Conservation (phyloP, 2,888 invertebrate species). For the Myopa tessellatipennis region DNA sequence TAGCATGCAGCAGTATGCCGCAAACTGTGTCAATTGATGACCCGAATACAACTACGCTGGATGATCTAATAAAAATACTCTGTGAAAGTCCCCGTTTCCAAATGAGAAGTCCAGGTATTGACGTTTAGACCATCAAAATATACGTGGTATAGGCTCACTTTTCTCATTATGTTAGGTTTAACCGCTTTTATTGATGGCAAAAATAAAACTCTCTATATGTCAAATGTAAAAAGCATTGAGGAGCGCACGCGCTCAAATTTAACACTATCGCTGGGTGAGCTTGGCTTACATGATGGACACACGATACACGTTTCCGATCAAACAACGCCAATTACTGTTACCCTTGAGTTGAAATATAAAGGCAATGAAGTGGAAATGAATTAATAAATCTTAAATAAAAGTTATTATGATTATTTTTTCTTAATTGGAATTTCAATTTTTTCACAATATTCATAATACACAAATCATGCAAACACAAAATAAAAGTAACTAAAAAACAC, state of each 20-base stretch:
- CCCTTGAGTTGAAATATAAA: conserved; percentile 80
- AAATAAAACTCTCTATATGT: conserved; percentile 93
- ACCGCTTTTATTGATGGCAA: conserved; percentile 85
- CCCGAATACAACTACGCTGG: conserved; percentile 76
- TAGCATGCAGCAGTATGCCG: conserved; percentile 85
- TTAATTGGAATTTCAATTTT: background rate
- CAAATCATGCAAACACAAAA: conserved; percentile 29
- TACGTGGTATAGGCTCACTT: background rate
- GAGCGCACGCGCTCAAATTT: conserved; percentile 89
- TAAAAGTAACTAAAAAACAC: background rate
- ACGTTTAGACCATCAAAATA: too few relatives aligned
- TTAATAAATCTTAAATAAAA: conserved; percentile 39
- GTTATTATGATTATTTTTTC: background rate
- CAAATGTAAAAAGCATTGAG: conserved; percentile 91
- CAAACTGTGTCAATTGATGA: conserved; percentile 74
- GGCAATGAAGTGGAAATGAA: conserved; percentile 70
- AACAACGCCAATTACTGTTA: conserved; percentile 86
- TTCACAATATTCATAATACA: conserved; percentile 9
- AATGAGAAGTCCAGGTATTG: conserved; percentile 84
- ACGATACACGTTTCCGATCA: conserved; percentile 92
- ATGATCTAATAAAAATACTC: conserved; percentile 84
- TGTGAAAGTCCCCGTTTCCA: conserved; percentile 83
- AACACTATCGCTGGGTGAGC: conserved; percentile 84
- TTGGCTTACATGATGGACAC: conserved; percentile 86
- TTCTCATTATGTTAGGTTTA: conserved; percentile 70